Percentiles rank a stretch among this genome's conserved stretches.
phyloP scores from a whole-genome alignment of 2,113 vertebrate species.

The Bubalus kerabau region DNA sequence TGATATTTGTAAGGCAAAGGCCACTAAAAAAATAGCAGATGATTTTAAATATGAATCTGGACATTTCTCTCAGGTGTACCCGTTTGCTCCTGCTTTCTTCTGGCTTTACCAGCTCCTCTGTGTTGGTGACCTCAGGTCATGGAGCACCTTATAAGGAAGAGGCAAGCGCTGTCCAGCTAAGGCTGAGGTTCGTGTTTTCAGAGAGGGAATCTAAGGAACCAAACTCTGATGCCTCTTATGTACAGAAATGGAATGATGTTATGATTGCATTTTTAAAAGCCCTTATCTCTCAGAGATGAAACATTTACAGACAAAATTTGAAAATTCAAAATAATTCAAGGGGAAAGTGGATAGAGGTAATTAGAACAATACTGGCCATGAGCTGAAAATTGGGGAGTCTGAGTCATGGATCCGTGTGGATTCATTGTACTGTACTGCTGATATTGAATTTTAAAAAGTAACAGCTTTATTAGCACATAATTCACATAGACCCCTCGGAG shows the following conservation, averaged over 20 bases:
- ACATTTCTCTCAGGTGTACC: fast-evolving
- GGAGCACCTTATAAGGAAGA: not conserved
- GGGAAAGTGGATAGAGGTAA: not conserved
- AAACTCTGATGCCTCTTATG: not conserved
- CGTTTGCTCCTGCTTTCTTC: not conserved
- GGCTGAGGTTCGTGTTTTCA: not conserved
- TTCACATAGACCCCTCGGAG: not conserved
- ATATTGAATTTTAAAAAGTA: not conserved
- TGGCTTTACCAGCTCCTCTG: not conserved
- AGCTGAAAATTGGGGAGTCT: not conserved
- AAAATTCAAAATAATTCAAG: not conserved
- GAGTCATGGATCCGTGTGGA: not conserved
- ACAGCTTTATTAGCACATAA: not conserved
- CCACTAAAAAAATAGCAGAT: fast-evolving
- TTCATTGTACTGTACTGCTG: not conserved
- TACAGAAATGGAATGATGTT: not conserved
- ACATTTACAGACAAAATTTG: not conserved
- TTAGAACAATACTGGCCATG: not conserved
- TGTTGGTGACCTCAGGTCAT: fast-evolving
- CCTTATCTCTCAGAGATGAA: not conserved
- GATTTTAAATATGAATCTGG: not conserved
- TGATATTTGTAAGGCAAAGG: not conserved
- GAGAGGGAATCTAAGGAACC: not conserved
- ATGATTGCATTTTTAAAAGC: not conserved
- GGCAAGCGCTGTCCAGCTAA: not conserved